Evolutionary conservation across 2,797 vertebrate genomes (phyloP).

Genomic region (Clarias platycephalus): DNA sequence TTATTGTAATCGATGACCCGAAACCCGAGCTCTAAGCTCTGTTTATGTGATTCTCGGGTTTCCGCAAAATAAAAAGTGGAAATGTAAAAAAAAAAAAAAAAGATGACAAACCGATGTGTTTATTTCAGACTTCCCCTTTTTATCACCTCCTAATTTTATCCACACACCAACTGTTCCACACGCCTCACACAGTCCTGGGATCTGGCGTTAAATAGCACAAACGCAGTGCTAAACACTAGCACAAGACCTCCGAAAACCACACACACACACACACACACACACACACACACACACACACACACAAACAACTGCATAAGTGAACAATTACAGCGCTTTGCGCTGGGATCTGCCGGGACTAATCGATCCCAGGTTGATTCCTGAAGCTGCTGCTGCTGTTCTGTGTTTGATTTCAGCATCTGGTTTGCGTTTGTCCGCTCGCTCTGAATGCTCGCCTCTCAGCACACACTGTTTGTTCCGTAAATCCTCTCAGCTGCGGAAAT

Average conservation of each 20-base stretch:
- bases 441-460: slow-evolving; percentile 28
- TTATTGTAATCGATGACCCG: background rate
- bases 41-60: background rate
- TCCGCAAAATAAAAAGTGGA: background rate
- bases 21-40: too few species aligned
- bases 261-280: slow-evolving; percentile 12
- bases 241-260: background rate
- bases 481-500: slow-evolving; percentile 37
- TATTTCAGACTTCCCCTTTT: slow-evolving; percentile 16
- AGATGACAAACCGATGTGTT: background rate
- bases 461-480: slow-evolving; percentile 11
- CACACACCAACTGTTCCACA: background rate
- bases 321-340: slow-evolving; percentile 44
- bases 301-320: background rate
- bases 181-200: background rate
- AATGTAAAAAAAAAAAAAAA: background rate
- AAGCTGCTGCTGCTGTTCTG: slow-evolving; percentile 24
- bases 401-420: slow-evolving; percentile 52
- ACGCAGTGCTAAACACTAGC: background rate
- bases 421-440: slow-evolving; percentile 38
- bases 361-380: slow-evolving; percentile 30
- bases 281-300: slow-evolving; percentile 19
- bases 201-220: background rate
- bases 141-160: slow-evolving; percentile 14
- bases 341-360: slow-evolving; percentile 45